Evolutionary conservation across 2,113 vertebrate genomes (phyloP), one percentile per base, ranked within the genome.

Genomic region (Cyanoramphus novaezelandiae): DNA sequence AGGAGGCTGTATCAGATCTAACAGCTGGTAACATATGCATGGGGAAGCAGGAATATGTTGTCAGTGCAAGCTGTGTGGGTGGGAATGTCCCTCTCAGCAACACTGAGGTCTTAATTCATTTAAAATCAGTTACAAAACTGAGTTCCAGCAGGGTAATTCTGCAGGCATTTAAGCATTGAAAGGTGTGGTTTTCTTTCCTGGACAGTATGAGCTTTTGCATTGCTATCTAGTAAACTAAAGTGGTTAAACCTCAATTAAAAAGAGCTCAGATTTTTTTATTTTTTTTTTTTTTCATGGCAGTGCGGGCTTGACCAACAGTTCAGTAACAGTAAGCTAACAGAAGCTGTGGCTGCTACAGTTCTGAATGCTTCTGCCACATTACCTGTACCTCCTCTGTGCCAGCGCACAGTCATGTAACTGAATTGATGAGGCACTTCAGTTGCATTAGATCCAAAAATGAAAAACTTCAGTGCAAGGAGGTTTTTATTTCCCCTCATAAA

Each of bases 401-500:
- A 27, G 4, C 50, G 19, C n/a, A 13, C 10, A 60, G 41, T 39
- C n/a, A 60, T 64, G 33, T 50, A 24, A 2, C 33, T 64, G 82
- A 79, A 72, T 47, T 78, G 37, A 77, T 77, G 46, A 74, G 60
- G 35, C 35, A 57, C 57, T 84, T 89, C 13, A 33, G 0, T 52
- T 92, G 27, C 47, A 65, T 64, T 92, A 79, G 17, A 10, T 55
- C 47, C 24, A 79, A 82, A 52, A 31, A 37, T 41, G 53, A 71
- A 91, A 93, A 90, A 13, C 43, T 91, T 93, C 33, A 68, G 24
- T 0, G 1, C 37, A 70, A 33, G 8, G 37, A 84, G 33, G 17
- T 75, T 91, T 86, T 91, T 84, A 83, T 89, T 93, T 92, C 35
- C 43, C 20, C 21, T 80, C 64, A 41, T 82, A 79, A 92, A 90